Evolutionary conservation across 2,888 invertebrate species (phyloP), one percentile per base, ranked within the genome.

Genomic region (Xylota segnis): DNA sequence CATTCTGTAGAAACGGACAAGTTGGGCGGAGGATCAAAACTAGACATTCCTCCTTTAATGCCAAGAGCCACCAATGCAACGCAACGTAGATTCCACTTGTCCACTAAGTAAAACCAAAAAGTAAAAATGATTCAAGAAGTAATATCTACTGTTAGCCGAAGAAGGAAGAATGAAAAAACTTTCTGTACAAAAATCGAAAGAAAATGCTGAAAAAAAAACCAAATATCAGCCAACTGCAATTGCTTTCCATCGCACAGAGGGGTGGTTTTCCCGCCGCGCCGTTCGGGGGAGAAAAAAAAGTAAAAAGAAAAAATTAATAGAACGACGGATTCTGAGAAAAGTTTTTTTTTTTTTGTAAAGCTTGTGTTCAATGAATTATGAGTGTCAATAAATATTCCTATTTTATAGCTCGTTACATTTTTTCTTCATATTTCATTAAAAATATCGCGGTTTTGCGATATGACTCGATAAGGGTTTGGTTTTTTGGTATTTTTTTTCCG

Each of bases 341-440:
- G 10, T 59, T 37, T 72, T 70, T 52, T 63, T 76, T 71, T 72
- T 61, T 52, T 27, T 61, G 27, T 66, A 61, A 81, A 86, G 84
- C 84, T 86, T 81, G 81, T 87, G 76, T 83, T 88, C 89, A 87
- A 89, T 89, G 89, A 89, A 87, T 89, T 89, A 89, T 89, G 88
- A 88, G 88, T 88, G 88, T 87, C 88, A 87, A 89, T 89, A 89
- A 89, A 89, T 89, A 88, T 88, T 88, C 88, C 87, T 88, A 89
- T 89, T 89, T 89, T 88, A 89, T 89, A 88, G 88, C 89, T 88
- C 88, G 88, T 88, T 89, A 88, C 88, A 88, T 89, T 89, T 88
- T 88, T 88, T 88, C 66, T 76, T 86, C 84, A 86, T 86, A 86
- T 86, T 86, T 86, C 84, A 86, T 86, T 81, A 76, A 86, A 86